A percentile compares a stretch with the other conserved stretches of the same genome.
These are phyloP conservation scores for Siniperca chuatsi DNA, from an alignment of 2,113 vertebrate species.

Conservation along the genomic window DNA sequence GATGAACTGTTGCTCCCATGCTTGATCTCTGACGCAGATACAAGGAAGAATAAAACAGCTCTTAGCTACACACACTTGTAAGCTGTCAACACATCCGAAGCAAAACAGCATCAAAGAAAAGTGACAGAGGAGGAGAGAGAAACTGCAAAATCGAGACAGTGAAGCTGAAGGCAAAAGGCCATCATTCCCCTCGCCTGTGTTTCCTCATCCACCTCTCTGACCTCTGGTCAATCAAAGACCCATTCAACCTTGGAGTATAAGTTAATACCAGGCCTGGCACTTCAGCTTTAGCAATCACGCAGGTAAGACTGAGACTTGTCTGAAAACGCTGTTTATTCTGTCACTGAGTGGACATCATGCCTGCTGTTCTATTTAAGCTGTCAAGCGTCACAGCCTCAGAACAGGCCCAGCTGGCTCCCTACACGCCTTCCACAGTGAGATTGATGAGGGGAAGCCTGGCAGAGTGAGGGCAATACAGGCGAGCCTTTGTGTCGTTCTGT, in stretches of 20 bases:
- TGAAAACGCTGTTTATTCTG: constrained; percentile 58
- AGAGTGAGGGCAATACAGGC: constrained; percentile 49
- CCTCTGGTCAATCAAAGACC: constrained; percentile 68
- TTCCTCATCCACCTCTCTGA: constrained; percentile 39
- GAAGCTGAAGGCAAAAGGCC: constrained; percentile 45
- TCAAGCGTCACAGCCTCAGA: constrained; percentile 61
- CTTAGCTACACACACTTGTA: constrained; percentile 30
- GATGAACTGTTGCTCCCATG: constrained; percentile 42
- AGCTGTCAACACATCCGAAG: constrained; percentile 53
- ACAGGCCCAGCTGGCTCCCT: constrained; percentile 69
- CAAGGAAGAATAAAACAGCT: constrained; percentile 25
- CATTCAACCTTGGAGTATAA: constrained; percentile 59
- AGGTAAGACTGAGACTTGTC: constrained; percentile 54
- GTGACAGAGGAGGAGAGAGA: not conserved
- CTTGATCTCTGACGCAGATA: constrained; percentile 36
- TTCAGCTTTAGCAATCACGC: constrained; percentile 24
- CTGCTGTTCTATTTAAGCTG: constrained; percentile 74
- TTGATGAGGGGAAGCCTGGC: constrained; percentile 71
- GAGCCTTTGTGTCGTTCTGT: constrained; percentile 65
- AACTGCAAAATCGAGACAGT: constrained; percentile 8
- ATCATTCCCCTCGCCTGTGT: constrained; percentile 19
- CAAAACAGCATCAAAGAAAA: constrained; percentile 23
- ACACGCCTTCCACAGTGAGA: constrained; percentile 57
- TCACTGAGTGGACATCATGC: constrained; percentile 63
- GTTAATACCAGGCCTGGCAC: constrained; percentile 56